Conservation (phyloP, 1,140 invertebrate genomes). For the Phortica variegata region DNA sequence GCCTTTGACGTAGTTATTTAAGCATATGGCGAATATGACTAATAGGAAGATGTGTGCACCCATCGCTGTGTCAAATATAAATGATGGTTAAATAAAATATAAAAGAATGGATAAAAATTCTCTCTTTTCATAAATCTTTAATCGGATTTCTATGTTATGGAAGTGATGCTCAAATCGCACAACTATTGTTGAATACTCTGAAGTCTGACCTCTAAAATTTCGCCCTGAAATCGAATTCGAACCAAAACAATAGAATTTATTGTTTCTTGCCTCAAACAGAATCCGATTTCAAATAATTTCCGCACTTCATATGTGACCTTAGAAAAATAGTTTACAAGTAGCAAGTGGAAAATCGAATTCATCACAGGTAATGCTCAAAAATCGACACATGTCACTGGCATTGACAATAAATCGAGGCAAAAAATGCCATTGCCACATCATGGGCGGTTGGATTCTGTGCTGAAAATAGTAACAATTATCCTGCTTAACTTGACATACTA, state of each 20-base stretch:
- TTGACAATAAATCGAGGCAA: constrained; percentile 47
- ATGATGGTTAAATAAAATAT: background rate
- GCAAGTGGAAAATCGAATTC: constrained; percentile 33
- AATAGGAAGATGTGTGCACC: constrained; percentile 43
- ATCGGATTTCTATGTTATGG: no score
- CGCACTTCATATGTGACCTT: no score
- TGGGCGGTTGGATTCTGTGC: background rate
- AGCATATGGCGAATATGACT: constrained; percentile 44
- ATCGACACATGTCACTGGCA: constrained; percentile 33
- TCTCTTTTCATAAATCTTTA: no score
- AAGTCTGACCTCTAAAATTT: no score
- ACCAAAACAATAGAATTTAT: no score
- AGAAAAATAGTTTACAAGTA: no score
- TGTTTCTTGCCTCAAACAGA: no score
- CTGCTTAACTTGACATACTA: constrained; percentile 22
- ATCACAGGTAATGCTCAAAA: no score
- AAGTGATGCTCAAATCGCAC: no score
- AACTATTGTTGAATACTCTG: no score
- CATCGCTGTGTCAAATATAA: constrained; percentile 24
- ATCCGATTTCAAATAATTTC: no score
- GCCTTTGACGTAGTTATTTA: constrained; percentile 42
- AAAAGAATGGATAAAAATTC: background rate
- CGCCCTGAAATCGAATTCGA: no score
- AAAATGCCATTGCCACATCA: background rate
- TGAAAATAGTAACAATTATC: constrained; percentile 50